phyloP scores from a whole-genome alignment of 2,888 invertebrate genomes.

The Stegana nigrithorax region DNA sequence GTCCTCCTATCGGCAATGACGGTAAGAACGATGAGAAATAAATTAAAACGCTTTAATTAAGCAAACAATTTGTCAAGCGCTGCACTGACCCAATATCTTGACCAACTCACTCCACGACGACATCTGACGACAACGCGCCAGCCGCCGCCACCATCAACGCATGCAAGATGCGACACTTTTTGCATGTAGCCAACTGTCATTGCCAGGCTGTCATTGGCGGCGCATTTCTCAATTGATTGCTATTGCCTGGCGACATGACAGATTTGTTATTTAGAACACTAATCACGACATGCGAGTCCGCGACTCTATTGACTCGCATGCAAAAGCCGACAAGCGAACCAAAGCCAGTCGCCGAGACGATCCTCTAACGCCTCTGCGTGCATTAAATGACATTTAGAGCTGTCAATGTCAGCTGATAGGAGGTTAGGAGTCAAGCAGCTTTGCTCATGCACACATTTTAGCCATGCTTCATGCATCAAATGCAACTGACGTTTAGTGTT shows the following conservation, averaged over 20 bases:
- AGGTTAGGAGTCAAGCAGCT: too few species aligned
- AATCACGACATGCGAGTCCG: constrained; percentile 43
- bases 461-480: too few species aligned
- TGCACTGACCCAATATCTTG: not conserved
- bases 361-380: too few species aligned
- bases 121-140: not conserved
- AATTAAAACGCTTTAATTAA: constrained; percentile 55
- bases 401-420: constrained; percentile 17
- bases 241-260: constrained; percentile 32
- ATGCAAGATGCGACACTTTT: constrained; percentile 27
- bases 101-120: not conserved
- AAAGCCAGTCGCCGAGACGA: too few species aligned
- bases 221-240: constrained; percentile 41
- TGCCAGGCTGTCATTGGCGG: too few species aligned
- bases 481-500: too few species aligned
- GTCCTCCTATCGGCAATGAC: too few species aligned
- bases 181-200: constrained; percentile 52
- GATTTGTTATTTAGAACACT: constrained; percentile 52
- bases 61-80: constrained; percentile 54
- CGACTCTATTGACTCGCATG: not conserved
- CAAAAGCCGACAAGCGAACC: too few species aligned
- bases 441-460: too few species aligned
- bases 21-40: constrained; percentile 16
- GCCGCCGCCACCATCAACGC: not conserved
- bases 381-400: not conserved